Evolutionary conservation across 2,888 invertebrate species (phyloP).

Genomic region (Lepidocyrtinus sp.): DNA sequence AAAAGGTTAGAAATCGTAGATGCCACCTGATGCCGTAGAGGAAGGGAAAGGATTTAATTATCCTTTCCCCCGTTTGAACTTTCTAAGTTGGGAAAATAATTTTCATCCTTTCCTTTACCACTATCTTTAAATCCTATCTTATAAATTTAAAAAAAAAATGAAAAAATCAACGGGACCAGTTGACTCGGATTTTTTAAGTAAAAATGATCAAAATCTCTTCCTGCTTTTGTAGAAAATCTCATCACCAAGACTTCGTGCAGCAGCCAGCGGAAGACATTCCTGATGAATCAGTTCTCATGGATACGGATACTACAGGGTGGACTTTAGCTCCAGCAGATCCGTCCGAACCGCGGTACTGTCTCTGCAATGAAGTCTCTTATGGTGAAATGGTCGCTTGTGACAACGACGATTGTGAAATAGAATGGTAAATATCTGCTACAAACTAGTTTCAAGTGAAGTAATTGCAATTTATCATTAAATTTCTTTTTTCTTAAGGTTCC

Average conservation of each 20-base stretch:
- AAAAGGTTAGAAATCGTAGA: constrained; percentile 63
- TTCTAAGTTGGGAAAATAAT: too few relatives aligned
- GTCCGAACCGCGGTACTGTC: constrained; percentile 95
- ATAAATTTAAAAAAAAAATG: too few relatives aligned
- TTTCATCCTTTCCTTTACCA: too few relatives aligned
- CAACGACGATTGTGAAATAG: too few relatives aligned
- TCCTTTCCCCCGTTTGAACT: too few relatives aligned
- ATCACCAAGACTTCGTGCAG: constrained; percentile 64
- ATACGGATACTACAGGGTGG: constrained; percentile 19
- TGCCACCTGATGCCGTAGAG: not conserved
- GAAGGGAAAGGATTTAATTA: not conserved
- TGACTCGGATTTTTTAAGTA: not conserved
- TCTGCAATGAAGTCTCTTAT: constrained; percentile 94
- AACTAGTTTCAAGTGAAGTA: not conserved
- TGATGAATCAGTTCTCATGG: constrained; percentile 72
- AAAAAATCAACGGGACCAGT: too few relatives aligned
- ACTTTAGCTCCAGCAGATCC: not conserved
- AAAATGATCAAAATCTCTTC: not conserved
- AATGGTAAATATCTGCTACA: too few relatives aligned
- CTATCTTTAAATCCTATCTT: not conserved
- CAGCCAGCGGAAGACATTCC: constrained; percentile 73
- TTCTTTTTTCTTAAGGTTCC: constrained; percentile 81
- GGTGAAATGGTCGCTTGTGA: constrained; percentile 99
- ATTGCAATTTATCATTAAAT: constrained; percentile 1
- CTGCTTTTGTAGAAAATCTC: constrained; percentile 63